These are phyloP conservation scores for Pandion haliaetus DNA, from an alignment of 2,113 vertebrate genomes.

Conservation along the genomic window DNA sequence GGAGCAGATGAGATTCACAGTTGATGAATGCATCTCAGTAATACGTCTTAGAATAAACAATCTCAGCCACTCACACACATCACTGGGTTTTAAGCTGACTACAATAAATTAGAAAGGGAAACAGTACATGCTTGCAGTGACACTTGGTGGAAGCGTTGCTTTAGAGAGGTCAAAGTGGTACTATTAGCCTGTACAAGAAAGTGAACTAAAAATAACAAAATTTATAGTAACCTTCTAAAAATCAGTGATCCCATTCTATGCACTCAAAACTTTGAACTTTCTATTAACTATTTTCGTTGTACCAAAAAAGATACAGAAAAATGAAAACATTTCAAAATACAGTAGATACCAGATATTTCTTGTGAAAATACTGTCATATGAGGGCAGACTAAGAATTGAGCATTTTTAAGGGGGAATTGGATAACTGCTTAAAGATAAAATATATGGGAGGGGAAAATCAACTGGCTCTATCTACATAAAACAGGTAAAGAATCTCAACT, in stretches of 20 bases:
- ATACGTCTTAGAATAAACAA: background rate
- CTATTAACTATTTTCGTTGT: background rate
- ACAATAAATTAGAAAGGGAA: background rate
- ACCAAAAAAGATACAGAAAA: background rate
- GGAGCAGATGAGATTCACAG: background rate
- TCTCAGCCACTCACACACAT: background rate
- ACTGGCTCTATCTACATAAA: background rate
- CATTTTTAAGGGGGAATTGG: background rate
- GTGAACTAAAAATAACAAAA: background rate
- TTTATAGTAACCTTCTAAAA: background rate
- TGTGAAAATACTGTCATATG: background rate
- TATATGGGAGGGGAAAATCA: background rate
- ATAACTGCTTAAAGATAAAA: background rate
- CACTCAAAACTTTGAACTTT: background rate
- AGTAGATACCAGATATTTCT: background rate
- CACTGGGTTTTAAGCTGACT: background rate
- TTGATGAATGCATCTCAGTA: background rate
- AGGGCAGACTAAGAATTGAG: background rate
- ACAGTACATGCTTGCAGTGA: background rate
- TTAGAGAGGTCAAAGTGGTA: background rate
- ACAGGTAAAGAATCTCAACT: background rate
- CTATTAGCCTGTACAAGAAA: background rate
- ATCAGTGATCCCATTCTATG: background rate
- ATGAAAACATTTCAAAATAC: background rate
- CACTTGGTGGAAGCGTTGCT: background rate